Conservation (phyloP, 2,797 vertebrate species). For the Amazonetta brasiliensis region DNA sequence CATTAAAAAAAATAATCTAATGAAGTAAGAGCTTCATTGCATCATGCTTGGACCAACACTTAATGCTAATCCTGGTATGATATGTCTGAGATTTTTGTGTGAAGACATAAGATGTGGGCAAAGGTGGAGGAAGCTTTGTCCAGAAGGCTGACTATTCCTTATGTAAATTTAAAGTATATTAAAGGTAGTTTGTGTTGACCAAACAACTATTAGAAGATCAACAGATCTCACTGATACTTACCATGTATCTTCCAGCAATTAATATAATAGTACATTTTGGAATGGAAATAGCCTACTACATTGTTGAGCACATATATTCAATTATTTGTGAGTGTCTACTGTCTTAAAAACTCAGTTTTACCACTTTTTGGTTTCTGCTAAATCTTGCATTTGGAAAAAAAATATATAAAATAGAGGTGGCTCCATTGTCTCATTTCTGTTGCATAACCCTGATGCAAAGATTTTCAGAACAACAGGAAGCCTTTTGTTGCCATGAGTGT, state of each 20-base stretch:
- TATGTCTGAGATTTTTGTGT: background rate
- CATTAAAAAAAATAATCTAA: background rate
- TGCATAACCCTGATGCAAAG: background rate
- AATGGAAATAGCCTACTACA: background rate
- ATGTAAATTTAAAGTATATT: background rate
- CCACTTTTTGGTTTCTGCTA: slow-evolving; percentile 8
- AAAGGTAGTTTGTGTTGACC: background rate
- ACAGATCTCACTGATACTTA: background rate
- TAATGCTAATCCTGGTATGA: background rate
- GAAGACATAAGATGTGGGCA: background rate
- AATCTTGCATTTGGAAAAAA: background rate
- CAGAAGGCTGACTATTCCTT: background rate
- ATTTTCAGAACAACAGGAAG: background rate
- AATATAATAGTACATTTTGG: background rate
- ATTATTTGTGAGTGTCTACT: background rate
- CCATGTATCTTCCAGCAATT: background rate
- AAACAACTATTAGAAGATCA: background rate
- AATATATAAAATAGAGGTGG: background rate
- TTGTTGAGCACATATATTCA: background rate
- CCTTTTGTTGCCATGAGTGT: background rate
- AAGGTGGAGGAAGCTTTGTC: background rate
- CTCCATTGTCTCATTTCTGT: background rate
- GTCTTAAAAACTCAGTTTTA: background rate
- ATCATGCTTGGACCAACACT: background rate
- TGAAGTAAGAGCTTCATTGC: background rate